Evolutionary conservation across 35 echinoderm and acorn worm genomes (phyloP).

Genomic region (Patiria miniata): DNA sequence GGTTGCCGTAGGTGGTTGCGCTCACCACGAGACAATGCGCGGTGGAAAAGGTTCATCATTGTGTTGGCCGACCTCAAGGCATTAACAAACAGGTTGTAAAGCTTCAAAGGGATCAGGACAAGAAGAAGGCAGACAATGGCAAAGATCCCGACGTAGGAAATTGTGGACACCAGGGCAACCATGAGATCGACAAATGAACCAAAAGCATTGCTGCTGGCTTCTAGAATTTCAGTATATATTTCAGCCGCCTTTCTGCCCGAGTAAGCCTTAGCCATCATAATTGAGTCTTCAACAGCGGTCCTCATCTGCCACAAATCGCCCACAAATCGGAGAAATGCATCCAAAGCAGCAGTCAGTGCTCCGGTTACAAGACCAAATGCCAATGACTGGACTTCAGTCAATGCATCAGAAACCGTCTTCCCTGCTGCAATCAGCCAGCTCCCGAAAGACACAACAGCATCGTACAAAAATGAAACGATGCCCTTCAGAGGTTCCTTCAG

Average conservation of each 20-base stretch:
- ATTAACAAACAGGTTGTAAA: conserved; percentile 16
- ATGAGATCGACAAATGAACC: background rate
- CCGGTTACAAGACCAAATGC: background rate
- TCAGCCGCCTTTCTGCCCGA: background rate
- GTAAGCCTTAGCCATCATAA: background rate
- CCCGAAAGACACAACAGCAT: background rate
- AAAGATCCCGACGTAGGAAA: background rate
- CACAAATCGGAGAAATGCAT: background rate
- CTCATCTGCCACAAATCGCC: background rate
- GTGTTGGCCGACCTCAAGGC: conserved; percentile 19
- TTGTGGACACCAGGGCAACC: background rate
- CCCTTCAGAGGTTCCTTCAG: background rate
- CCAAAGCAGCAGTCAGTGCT: background rate
- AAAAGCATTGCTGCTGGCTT: background rate
- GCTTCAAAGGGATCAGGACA: background rate
- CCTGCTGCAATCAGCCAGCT: background rate
- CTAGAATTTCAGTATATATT: background rate
- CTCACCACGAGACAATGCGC: background rate
- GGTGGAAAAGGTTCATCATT: conserved; percentile 3
- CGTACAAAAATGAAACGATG: background rate
- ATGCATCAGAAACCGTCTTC: background rate
- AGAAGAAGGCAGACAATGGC: background rate
- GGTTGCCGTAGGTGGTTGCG: background rate
- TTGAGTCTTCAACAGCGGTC: background rate
- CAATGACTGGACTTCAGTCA: background rate